These are phyloP conservation scores for Anguilla anguilla DNA, from an alignment of 2,797 vertebrate genomes.

Conservation along the genomic window DNA sequence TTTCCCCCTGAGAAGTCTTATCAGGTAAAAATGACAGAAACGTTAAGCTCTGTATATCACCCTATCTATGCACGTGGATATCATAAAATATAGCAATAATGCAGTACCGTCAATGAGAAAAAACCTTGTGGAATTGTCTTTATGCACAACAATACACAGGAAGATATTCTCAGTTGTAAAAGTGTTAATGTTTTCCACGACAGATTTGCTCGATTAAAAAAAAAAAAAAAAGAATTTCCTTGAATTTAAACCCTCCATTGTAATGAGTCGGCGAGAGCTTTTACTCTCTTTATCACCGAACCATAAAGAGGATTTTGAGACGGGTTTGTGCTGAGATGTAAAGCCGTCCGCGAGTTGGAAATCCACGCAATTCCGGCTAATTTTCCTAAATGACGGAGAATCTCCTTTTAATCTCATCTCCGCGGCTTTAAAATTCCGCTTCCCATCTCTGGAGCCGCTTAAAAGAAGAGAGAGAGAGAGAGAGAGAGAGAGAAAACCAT, in stretches of 20 bases:
- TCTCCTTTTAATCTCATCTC: constrained; percentile 34
- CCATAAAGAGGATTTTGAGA: constrained; percentile 1
- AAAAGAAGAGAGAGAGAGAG: constrained; percentile 39
- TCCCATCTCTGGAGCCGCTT: constrained; percentile 31
- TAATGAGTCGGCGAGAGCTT: not conserved
- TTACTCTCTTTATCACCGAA: not conserved
- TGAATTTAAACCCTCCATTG: not conserved
- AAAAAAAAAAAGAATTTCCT: not conserved
- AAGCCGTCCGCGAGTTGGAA: constrained; percentile 1
- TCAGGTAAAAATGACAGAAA: not conserved
- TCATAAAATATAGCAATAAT: not conserved
- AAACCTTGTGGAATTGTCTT: not conserved
- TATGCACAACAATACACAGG: not conserved
- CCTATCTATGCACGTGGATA: not conserved
- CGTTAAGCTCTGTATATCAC: not conserved
- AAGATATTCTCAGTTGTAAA: not conserved
- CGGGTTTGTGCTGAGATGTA: constrained; percentile 10
- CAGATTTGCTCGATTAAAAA: not conserved
- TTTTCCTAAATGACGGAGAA: constrained; percentile 36
- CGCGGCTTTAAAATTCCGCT: constrained; percentile 35
- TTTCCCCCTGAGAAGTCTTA: not conserved
- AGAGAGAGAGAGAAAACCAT: constrained; percentile 64
- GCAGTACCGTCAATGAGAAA: not conserved
- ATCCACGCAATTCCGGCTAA: constrained; percentile 28
- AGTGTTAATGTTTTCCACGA: not conserved